Base-by-base conservation (phyloP, 2,113 vertebrate species). In the Acanthochromis polyacanthus region DNA sequence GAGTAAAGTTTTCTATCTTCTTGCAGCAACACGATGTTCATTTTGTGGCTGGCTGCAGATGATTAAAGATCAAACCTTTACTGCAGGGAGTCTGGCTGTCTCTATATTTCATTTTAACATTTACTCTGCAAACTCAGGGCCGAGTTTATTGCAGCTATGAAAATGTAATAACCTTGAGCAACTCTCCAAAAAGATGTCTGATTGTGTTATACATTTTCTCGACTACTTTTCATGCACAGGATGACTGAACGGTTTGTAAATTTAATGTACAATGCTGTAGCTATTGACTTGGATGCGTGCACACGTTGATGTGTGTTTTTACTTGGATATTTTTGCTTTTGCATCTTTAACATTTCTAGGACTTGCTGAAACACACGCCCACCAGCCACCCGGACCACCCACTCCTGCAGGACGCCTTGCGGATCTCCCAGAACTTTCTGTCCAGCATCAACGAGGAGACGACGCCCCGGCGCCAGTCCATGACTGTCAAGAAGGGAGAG, bases 381-480 rank as follows among this genome's bases (percentile, higher is more conserved):
- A 75, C 89, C 67, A 94, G 95, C 89, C 98, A 99, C 89, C 97
- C 96, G 0, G 98, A 99, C 91, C 94, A 98, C 78, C 92, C 96
- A 0, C 94, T 98, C 48, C 95, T 99, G 56, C 98, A 98, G 92
- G 98, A 99, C 0, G 98, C 98, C 3, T 92, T 99, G 66, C 94
- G 98, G 2, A 99, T 99, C 93, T 99, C 98, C 0, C 98, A 99
- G 93, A 99, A 98, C 94, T 99, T 99, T 91, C 91, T 99, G 77
- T 99, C 98, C 78, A 98, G 97, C 93, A 99, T 99, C 93, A 99
- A 99, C 0, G 97, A 99, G 86, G 98, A 99, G 93, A 96, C 97
- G 80, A 98, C 98, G 0, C 97, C 97, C 17, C 95, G 97, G 5
- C 94, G 97, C 3, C 98, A 99, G 82, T 97, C 96, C 55, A 97